A percentile compares a stretch with the other conserved stretches of the same genome.
Conservation (phyloP, 2,113 vertebrate species). For the Rousettus leschenaultii region DNA sequence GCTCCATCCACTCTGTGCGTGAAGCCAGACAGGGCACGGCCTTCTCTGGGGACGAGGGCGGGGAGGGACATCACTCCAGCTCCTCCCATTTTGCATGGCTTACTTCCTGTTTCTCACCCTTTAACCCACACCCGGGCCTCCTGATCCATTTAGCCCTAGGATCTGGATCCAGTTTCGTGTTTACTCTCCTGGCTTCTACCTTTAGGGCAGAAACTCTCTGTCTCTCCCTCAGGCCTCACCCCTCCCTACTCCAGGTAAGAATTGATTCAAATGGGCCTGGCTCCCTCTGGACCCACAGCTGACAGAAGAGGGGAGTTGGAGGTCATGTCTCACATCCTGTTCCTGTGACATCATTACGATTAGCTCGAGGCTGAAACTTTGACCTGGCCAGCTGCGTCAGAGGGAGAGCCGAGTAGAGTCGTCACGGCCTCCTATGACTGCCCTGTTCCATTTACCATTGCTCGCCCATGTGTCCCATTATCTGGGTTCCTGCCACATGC, state of each 20-base stretch:
- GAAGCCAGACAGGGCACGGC: accelerated
- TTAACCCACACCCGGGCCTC: not conserved
- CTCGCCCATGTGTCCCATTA: not conserved
- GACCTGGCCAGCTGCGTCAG: not conserved
- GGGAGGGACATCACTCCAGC: accelerated
- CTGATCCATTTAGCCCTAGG: not conserved
- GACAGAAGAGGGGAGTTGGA: not conserved
- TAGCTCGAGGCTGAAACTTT: not conserved
- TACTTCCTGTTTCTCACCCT: not conserved
- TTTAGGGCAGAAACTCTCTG: not conserved
- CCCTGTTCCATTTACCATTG: not conserved
- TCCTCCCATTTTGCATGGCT: accelerated
- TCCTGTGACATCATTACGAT: not conserved
- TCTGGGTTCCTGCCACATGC: not conserved
- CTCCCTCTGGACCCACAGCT: not conserved
- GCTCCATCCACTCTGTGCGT: accelerated
- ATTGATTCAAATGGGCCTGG: not conserved
- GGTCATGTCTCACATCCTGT: accelerated
- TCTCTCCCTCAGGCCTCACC: not conserved
- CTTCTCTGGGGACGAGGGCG: no score
- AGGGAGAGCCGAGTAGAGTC: not conserved
- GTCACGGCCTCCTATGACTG: no score
- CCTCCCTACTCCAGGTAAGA: not conserved
- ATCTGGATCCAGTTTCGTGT: not conserved
- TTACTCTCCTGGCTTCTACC: not conserved